Conservation (phyloP, 2,888 invertebrate species). For the Sphaeridia pumilis region DNA sequence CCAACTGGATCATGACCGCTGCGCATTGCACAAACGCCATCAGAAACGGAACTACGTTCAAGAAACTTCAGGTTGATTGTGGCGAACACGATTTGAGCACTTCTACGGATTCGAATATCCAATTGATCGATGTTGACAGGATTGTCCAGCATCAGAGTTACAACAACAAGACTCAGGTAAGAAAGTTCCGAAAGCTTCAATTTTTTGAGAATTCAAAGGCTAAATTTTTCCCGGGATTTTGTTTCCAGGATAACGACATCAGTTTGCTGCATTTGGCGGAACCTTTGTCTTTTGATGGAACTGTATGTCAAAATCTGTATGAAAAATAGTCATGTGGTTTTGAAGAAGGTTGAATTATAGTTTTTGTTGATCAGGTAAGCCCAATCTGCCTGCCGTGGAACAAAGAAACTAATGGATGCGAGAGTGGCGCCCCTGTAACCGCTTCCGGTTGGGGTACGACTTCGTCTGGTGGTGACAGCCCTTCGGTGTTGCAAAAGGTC, state of each 20-base stretch:
- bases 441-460: constrained; percentile 26
- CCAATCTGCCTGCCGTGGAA: constrained; percentile 25
- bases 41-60: neutral
- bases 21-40: constrained; percentile 28
- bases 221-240: neutral
- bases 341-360: neutral
- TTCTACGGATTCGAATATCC: constrained; percentile 9
- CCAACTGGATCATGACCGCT: constrained; percentile 25
- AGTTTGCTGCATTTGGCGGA: constrained; percentile 18
- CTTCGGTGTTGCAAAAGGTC: constrained; percentile 11
- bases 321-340: neutral
- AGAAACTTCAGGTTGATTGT: constrained; percentile 14
- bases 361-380: constrained; percentile 15
- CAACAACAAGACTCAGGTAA: constrained; percentile 19
- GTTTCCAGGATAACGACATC: constrained; percentile 23
- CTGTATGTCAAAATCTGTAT: constrained; percentile 10
- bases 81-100: constrained; percentile 22
- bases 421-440: constrained; percentile 15
- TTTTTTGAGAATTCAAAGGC: neutral
- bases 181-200: neutral
- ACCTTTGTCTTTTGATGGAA: constrained; percentile 18
- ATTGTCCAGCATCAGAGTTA: constrained; percentile 22
- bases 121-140: constrained; percentile 16
- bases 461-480: neutral
- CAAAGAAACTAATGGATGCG: constrained; percentile 16